These are phyloP conservation scores for Archaeoteleia sp. DNA, from an alignment of 2,888 invertebrate genomes.

Conservation along the genomic window DNA sequence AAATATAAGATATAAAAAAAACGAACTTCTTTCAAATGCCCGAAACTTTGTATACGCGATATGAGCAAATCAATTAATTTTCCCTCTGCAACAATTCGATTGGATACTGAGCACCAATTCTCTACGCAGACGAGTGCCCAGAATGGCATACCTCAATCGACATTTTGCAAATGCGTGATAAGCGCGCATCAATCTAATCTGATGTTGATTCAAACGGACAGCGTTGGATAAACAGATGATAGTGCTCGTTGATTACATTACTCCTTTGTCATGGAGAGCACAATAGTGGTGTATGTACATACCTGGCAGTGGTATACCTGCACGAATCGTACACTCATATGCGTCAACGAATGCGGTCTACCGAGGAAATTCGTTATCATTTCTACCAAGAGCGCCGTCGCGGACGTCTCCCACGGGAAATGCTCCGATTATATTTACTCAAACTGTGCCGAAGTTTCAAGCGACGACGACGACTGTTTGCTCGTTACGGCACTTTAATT, in stretches of 20 bases:
- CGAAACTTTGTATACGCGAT: no score
- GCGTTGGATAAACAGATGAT: slow-evolving; percentile 58
- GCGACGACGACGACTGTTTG: slow-evolving; percentile 62
- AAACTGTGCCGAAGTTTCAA: slow-evolving; percentile 58
- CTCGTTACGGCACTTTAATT: slow-evolving; percentile 68
- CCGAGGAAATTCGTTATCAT: slow-evolving; percentile 55
- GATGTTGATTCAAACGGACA: slow-evolving; percentile 59
- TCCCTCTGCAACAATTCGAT: slow-evolving; percentile 5
- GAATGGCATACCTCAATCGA: slow-evolving; percentile 40
- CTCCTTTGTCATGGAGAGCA: slow-evolving; percentile 48
- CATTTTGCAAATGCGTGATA: slow-evolving; percentile 50
- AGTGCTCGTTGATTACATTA: slow-evolving; percentile 54
- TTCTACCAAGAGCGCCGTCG: slow-evolving; percentile 47
- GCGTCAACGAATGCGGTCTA: slow-evolving; percentile 53
- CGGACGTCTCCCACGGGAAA: slow-evolving; percentile 52
- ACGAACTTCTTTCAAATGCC: no score
- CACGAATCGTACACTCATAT: slow-evolving; percentile 47
- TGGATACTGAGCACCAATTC: slow-evolving; percentile 17
- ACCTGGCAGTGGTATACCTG: slow-evolving; percentile 35
- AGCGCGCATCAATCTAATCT: slow-evolving; percentile 53
- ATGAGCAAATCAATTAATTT: slow-evolving; percentile 34
- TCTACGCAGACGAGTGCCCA: slow-evolving; percentile 28
- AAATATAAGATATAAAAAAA: no score
- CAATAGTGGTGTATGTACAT: slow-evolving; percentile 27
- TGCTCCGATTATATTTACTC: slow-evolving; percentile 61